These are phyloP conservation scores for Rallus crepitans DNA, from an alignment of 2,797 vertebrate species.

Conservation along the genomic window DNA sequence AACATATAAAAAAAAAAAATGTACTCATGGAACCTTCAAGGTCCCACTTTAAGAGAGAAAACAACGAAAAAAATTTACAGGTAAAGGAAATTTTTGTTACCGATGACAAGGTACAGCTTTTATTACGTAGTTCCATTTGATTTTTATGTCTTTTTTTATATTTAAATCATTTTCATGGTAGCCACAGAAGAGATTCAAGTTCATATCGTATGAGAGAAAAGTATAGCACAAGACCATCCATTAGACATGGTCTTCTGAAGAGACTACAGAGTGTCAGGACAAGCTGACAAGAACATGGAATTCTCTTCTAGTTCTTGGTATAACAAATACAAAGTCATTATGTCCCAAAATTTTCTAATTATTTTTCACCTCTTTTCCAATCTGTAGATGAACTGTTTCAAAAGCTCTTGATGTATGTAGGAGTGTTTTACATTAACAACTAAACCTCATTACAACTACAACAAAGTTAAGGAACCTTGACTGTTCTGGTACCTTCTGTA, in stretches of 20 bases:
- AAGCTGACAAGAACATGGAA: not conserved
- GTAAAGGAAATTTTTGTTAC: accelerated
- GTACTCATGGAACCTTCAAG: not conserved
- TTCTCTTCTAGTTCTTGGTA: not conserved
- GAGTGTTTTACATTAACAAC: not conserved
- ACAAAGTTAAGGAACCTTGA: not conserved
- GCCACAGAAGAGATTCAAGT: not conserved
- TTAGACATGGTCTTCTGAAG: not conserved
- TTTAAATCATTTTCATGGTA: not conserved
- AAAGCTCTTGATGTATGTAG: not conserved
- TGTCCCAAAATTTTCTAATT: not conserved
- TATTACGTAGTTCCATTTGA: not conserved
- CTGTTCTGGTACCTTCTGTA: not conserved
- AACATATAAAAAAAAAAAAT: not conserved
- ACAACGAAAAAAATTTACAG: not conserved
- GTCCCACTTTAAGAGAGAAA: not conserved
- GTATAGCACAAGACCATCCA: not conserved
- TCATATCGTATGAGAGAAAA: not conserved
- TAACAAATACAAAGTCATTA: accelerated
- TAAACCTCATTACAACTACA: accelerated
- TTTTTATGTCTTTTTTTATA: not conserved
- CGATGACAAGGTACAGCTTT: not conserved
- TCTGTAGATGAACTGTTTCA: not conserved
- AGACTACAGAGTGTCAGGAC: not conserved
- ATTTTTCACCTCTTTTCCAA: not conserved